Evolutionary conservation across 2,888 invertebrate species (phyloP), one percentile per base, ranked within the genome.

Genomic region (Noctua comes): DNA sequence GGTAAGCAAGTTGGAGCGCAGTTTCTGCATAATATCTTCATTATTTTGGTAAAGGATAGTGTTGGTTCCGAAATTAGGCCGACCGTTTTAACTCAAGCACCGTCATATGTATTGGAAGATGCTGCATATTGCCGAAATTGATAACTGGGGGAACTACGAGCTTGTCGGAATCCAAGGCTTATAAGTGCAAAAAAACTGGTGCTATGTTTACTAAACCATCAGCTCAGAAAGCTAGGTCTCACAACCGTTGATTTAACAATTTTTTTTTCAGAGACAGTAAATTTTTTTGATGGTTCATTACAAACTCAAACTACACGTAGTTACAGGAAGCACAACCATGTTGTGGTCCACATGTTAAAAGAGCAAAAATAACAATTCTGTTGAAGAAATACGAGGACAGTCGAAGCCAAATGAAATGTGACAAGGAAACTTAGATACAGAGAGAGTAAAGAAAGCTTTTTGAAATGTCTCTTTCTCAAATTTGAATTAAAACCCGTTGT

Each of bases 401-500:
- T 4, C 10, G 54, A 24, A 18, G 8, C 27, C 16, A 27, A 57
- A 27, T 7, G 0, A 21, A 21, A 57, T n/a, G 13, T 40, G 8
- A 27, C 4, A 16, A 57, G 8, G 21, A 10, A 16, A 24, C 18
- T 7, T 3, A 68, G 27, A 68, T 8, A 36, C 24, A n/a, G 40
- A 57, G 62, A 57, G 40, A 43, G 43, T 6, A 1, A 64, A 21
- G 36, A 43, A 31, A 31, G 11, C 24, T 46, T 73, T 68, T n/a
- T 2, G 0, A 77, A 64, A 62, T 13, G 36, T 64, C 40, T 65
- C 51, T n/a, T n/a, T n/a, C n/a, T n/a, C n/a, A n/a, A n/a, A n/a
- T n/a, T n/a, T n/a, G n/a, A n/a, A 71, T 83, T 68, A 43, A 73
- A 85, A n/a, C 24, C 43, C 57, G 6, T 64, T 51, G 51, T 83